A percentile compares a stretch with the other conserved stretches of the same genome.
These are phyloP conservation scores for Brienomyrus brachyistius DNA, from an alignment of 2,113 vertebrate species.

Conservation along the genomic window DNA sequence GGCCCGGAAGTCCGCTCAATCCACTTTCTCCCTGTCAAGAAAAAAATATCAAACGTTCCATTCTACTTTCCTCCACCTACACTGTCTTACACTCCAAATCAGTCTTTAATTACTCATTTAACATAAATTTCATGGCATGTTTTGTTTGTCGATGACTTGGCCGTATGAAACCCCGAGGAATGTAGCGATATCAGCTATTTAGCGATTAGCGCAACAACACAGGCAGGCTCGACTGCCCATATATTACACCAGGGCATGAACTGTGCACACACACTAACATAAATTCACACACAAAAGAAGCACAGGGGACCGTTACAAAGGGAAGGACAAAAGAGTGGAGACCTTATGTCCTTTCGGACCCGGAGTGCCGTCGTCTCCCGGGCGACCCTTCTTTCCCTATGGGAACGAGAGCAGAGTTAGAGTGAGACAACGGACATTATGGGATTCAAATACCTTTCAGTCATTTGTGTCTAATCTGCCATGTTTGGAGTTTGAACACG, in stretches of 20 bases:
- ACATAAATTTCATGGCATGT: not conserved
- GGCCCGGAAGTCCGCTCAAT: slow-evolving; percentile 71
- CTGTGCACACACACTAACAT: not conserved
- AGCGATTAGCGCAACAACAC: not conserved
- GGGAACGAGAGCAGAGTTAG: slow-evolving; percentile 32
- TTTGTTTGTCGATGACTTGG: not conserved
- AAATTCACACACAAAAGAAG: not conserved
- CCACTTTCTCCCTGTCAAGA: slow-evolving; percentile 71
- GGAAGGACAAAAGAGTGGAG: slow-evolving; percentile 1
- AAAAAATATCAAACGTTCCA: not conserved
- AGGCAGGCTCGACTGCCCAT: not conserved
- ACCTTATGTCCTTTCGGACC: slow-evolving; percentile 81
- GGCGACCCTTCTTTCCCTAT: slow-evolving; percentile 80
- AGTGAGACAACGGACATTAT: not conserved
- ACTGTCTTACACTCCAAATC: not conserved
- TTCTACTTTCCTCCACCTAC: not conserved
- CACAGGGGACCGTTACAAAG: not conserved
- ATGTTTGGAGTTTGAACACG: not conserved
- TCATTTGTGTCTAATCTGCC: not conserved
- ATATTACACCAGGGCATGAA: not conserved
- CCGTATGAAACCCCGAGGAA: not conserved
- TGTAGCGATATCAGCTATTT: not conserved
- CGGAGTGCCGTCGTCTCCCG: slow-evolving; percentile 69
- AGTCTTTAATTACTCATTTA: not conserved
- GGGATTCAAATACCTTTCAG: not conserved